These are phyloP conservation scores for Trissoscelio sp. DNA, from an alignment of 2,888 invertebrate species.

Conservation along the genomic window DNA sequence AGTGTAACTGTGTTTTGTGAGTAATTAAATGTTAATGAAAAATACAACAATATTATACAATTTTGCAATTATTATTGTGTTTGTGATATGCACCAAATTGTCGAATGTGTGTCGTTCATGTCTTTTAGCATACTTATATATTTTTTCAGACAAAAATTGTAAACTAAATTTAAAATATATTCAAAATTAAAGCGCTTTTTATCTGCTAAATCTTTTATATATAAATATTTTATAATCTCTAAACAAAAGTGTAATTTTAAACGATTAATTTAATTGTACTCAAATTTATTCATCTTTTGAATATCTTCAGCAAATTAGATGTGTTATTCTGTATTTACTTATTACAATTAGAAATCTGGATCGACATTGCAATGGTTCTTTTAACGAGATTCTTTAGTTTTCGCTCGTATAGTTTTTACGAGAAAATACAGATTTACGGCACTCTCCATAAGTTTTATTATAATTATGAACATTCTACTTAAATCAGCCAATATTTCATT, in stretches of 20 bases:
- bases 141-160: no score
- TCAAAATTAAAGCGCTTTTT: no score
- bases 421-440: background rate
- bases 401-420: constrained; percentile 1
- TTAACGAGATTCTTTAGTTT: background rate
- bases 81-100: constrained; percentile 26
- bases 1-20: no score
- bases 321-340: constrained; percentile 25
- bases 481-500: background rate
- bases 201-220: no score
- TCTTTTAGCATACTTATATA: background rate
- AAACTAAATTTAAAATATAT: no score
- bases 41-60: no score
- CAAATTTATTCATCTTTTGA: constrained; percentile 19
- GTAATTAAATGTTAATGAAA: no score
- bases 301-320: constrained; percentile 18
- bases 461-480: background rate
- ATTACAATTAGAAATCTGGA: constrained; percentile 19
- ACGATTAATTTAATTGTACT: no score
- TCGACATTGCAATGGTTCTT: constrained; percentile 1
- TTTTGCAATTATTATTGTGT: background rate
- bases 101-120: no score
- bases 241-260: background rate
- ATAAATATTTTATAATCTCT: no score
- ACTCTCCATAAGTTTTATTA: background rate